Evolutionary conservation across 2,888 invertebrate genomes (phyloP).

Genomic region (Carterocephalus palaemon): DNA sequence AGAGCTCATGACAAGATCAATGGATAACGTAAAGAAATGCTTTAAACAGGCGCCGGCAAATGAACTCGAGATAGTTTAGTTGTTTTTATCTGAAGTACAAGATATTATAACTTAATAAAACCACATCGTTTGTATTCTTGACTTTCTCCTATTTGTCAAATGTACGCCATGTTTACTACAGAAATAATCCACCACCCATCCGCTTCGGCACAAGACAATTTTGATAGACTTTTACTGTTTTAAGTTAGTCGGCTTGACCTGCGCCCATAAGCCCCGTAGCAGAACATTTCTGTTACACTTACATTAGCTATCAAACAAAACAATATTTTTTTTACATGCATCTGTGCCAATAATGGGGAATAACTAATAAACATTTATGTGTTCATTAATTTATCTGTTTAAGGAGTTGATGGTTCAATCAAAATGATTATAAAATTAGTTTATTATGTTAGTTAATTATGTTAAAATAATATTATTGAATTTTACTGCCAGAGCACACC

Average conservation of each 20-base stretch:
- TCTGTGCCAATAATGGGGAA: too few relatives aligned
- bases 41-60: conserved; percentile 27
- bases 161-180: too few relatives aligned
- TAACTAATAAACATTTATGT: conserved; percentile 2
- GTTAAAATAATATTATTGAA: conserved; percentile 27
- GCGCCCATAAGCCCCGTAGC: too few relatives aligned
- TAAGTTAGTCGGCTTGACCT: too few relatives aligned
- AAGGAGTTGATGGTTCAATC: conserved; percentile 38
- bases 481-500: conserved; percentile 28
- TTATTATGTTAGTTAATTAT: too few relatives aligned
- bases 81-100: conserved; percentile 24
- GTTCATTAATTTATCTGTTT: conserved; percentile 4
- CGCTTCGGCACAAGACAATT: too few relatives aligned
- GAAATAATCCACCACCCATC: too few relatives aligned
- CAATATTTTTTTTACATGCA: too few relatives aligned
- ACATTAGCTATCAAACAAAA: too few relatives aligned
- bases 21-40: conserved; percentile 27
- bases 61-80: conserved; percentile 33
- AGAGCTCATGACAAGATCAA: conserved; percentile 25
- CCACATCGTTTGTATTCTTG: neutral
- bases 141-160: too few relatives aligned
- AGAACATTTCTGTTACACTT: too few relatives aligned
- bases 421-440: conserved; percentile 43
- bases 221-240: too few relatives aligned
- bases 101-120: conserved; percentile 2